Conservation (phyloP, 2,797 vertebrate species). For the Tangara arthus region DNA sequence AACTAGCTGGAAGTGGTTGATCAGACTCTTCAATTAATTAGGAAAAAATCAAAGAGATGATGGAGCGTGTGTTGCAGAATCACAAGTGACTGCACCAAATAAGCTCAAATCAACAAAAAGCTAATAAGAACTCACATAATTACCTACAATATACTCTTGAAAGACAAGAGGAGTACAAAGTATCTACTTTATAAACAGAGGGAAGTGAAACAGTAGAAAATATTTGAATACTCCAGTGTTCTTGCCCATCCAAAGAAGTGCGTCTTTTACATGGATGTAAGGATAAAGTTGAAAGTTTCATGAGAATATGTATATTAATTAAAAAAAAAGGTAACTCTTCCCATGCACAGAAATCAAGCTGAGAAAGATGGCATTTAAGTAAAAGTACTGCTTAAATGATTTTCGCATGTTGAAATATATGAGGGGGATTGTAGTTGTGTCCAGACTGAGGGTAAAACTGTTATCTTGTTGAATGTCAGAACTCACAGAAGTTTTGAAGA, state of each 20-base stretch:
- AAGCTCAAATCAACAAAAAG: slow-evolving; percentile 46
- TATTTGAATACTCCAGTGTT: background rate
- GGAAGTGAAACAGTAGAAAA: background rate
- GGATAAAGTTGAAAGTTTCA: background rate
- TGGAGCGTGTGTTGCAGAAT: background rate
- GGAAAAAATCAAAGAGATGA: slow-evolving; percentile 36
- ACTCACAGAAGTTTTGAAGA: background rate
- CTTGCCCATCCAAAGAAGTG: background rate
- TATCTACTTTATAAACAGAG: background rate
- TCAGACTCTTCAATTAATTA: slow-evolving; percentile 59
- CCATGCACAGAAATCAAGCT: background rate
- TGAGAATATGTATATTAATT: background rate
- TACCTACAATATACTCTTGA: background rate
- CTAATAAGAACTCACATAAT: slow-evolving; percentile 29
- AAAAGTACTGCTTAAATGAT: background rate
- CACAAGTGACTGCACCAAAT: slow-evolving; percentile 14
- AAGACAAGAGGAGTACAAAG: background rate
- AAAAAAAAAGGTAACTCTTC: background rate
- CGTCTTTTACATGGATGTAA: background rate
- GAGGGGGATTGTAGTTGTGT: background rate
- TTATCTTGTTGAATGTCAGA: background rate
- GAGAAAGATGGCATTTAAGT: background rate
- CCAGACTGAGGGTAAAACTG: background rate
- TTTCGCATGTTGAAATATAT: background rate
- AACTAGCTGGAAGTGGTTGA: slow-evolving; percentile 38